Conservation (phyloP, 2,113 vertebrate genomes). For the Alexandromys fortis region DNA sequence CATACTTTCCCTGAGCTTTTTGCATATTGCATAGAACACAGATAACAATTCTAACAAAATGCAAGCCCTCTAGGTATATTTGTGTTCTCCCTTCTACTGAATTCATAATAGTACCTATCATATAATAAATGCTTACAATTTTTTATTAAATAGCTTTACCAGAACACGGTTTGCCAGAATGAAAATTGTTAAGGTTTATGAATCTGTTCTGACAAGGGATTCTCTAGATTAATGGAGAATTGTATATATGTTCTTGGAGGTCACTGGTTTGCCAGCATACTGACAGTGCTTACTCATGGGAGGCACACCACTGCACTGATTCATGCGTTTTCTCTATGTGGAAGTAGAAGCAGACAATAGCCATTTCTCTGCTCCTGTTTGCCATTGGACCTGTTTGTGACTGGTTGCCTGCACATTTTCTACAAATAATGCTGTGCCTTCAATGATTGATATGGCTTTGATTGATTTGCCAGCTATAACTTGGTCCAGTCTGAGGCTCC, state of each 20-base stretch:
- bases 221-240: neutral
- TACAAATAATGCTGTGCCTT: neutral
- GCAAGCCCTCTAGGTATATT: neutral
- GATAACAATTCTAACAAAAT: neutral
- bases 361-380: neutral
- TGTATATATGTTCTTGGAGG: neutral
- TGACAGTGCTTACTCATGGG: neutral
- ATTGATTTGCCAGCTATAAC: neutral
- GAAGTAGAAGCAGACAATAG: neutral
- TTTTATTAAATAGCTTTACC: neutral
- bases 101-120: neutral
- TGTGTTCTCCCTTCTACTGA: neutral
- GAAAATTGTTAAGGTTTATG: neutral
- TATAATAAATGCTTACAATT: neutral
- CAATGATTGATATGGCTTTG: neutral
- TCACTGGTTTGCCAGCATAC: neutral
- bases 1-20: neutral
- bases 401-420: neutral
- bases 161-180: neutral
- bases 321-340: neutral
- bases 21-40: neutral
- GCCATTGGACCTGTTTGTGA: too few relatives aligned
- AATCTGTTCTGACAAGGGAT: neutral
- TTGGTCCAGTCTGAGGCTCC: neutral
- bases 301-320: neutral